Percentiles rank a stretch among this genome's conserved stretches.
Conservation (phyloP, 2,797 vertebrate genomes). For the Sebastes nivosus region DNA sequence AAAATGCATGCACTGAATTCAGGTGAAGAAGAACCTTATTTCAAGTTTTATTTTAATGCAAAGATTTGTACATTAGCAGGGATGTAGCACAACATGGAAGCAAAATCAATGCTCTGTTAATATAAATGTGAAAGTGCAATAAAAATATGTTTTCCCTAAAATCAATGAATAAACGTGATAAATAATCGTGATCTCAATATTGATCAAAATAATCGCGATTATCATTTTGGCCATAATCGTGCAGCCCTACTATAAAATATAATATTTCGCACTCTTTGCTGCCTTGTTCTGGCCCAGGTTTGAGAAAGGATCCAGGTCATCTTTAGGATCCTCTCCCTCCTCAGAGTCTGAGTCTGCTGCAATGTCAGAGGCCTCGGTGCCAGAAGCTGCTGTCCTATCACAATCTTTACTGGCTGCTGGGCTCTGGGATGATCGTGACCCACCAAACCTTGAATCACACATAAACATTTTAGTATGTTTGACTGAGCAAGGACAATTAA, state of each 20-base stretch:
- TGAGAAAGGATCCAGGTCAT: constrained; percentile 68
- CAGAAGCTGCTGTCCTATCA: constrained; percentile 50
- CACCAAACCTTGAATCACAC: constrained; percentile 85
- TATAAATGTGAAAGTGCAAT: too few relatives aligned
- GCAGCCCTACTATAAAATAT: not conserved
- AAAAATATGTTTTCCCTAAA: too few relatives aligned
- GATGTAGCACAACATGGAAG: too few relatives aligned
- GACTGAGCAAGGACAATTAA: not conserved
- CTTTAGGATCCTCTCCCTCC: constrained; percentile 71
- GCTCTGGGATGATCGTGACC: constrained; percentile 77
- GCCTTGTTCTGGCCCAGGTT: constrained; percentile 46
- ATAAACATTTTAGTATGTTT: not conserved
- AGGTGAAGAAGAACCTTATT: too few relatives aligned
- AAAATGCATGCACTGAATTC: too few relatives aligned
- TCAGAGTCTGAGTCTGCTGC: constrained; percentile 75
- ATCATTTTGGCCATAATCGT: not conserved
- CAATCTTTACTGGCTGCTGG: constrained; percentile 73
- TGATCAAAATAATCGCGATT: too few relatives aligned
- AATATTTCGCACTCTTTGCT: constrained; percentile 59
- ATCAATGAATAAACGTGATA: too few relatives aligned
- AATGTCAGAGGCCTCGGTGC: constrained; percentile 53
- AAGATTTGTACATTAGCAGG: too few relatives aligned
- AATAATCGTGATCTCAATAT: too few relatives aligned
- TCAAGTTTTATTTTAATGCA: too few relatives aligned
- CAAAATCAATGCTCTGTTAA: too few relatives aligned